Conservation (phyloP, 2,113 vertebrate species). For the Stegastes partitus region DNA sequence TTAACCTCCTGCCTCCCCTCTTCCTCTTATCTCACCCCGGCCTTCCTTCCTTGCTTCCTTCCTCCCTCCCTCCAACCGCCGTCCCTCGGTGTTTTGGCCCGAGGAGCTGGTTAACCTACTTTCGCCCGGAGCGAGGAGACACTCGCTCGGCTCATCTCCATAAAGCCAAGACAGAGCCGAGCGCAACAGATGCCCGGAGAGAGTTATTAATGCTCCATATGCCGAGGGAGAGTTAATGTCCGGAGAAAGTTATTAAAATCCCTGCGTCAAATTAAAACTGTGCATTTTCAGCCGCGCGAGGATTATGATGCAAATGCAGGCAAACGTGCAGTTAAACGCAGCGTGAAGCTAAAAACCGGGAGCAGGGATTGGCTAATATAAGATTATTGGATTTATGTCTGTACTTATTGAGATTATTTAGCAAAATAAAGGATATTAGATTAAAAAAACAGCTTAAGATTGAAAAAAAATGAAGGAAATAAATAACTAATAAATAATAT, state of each 20-base stretch:
- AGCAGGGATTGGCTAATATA: too few species aligned
- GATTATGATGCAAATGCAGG: not conserved
- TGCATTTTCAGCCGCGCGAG: constrained; percentile 11
- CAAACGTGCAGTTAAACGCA: too few species aligned
- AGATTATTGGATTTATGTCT: too few species aligned
- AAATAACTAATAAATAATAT: too few species aligned
- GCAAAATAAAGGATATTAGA: too few species aligned
- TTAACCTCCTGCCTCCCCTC: constrained; percentile 36
- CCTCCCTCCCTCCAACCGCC: constrained; percentile 61
- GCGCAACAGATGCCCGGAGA: constrained; percentile 60
- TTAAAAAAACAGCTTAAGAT: too few species aligned
- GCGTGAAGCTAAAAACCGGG: too few species aligned
- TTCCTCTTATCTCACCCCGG: constrained; percentile 18
- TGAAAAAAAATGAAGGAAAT: too few species aligned
- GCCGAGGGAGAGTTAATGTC: constrained; percentile 40
- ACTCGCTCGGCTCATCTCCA: constrained; percentile 55
- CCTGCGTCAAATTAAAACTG: constrained; percentile 3
- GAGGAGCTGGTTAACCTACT: constrained; percentile 70
- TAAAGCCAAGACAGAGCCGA: constrained; percentile 15
- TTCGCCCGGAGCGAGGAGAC: constrained; percentile 46
- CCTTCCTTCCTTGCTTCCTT: constrained; percentile 6
- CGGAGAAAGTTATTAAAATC: constrained; percentile 42
- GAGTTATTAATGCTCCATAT: constrained; percentile 49
- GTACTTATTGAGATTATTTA: too few species aligned
- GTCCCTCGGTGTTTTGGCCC: constrained; percentile 14